These are phyloP conservation scores for Serinus canaria DNA, from an alignment of 2,113 vertebrate genomes.

Conservation along the genomic window DNA sequence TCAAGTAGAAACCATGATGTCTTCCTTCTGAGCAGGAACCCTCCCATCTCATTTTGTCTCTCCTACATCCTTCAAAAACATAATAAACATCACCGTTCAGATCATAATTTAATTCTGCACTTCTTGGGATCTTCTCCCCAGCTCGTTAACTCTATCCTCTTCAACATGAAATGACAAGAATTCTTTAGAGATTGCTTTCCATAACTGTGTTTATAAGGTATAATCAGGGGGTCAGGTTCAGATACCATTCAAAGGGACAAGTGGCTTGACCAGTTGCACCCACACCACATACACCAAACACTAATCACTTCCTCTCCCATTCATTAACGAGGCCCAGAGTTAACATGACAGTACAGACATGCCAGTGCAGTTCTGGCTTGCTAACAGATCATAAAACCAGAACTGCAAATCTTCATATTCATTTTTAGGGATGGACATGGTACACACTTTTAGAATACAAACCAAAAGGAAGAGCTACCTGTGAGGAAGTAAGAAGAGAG, in stretches of 20 bases:
- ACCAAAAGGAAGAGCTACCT: not conserved
- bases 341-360: not conserved
- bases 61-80: not conserved
- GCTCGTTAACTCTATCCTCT: not conserved
- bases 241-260: not conserved
- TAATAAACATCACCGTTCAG: not conserved
- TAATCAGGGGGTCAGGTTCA: not conserved
- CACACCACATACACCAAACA: rapidly evolving
- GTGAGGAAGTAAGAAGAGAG: not conserved
- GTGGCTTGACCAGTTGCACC: not conserved
- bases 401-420: not conserved
- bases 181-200: not conserved
- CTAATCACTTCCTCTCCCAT: not conserved
- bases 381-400: not conserved
- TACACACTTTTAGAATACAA: not conserved
- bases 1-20: not conserved
- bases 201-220: not conserved
- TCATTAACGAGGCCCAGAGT: rapidly evolving
- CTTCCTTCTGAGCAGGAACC: not conserved
- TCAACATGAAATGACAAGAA: not conserved
- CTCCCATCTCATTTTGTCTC: not conserved
- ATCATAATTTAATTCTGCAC: not conserved
- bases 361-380: not conserved
- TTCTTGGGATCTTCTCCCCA: not conserved
- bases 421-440: not conserved